phyloP scores from a whole-genome alignment of 2,888 invertebrate species.

The Poecilus cupreus region DNA sequence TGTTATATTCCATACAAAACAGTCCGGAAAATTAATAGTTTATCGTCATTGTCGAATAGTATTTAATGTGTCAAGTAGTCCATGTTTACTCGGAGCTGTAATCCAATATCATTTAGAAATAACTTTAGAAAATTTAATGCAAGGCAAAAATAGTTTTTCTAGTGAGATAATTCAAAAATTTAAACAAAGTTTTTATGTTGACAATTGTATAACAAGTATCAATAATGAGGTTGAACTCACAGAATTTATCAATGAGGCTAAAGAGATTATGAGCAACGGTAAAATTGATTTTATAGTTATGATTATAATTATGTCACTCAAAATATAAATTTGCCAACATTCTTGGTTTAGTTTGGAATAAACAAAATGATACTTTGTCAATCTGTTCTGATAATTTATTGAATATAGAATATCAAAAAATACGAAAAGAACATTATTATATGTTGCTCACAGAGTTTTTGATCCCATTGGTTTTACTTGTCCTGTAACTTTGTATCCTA shows the following conservation, averaged over 20 bases:
- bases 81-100: background rate
- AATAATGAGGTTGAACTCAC: background rate
- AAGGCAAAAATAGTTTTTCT: background rate
- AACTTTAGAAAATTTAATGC: slow-evolving; percentile 60
- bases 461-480: slow-evolving; percentile 63
- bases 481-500: slow-evolving; percentile 61
- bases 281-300: background rate
- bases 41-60: background rate
- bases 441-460: slow-evolving; percentile 61
- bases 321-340: background rate
- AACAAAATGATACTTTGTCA: background rate
- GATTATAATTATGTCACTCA: background rate
- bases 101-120: no score
- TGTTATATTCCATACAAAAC: no score
- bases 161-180: slow-evolving; percentile 2
- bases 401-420: background rate
- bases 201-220: slow-evolving; percentile 4
- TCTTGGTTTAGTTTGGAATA: background rate
- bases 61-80: background rate
- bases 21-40: background rate
- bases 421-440: slow-evolving; percentile 48
- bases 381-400: background rate
- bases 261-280: background rate
- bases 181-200: background rate
- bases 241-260: background rate